phyloP scores from a whole-genome alignment of 2,888 invertebrate genomes.

The Phoronis australis region DNA sequence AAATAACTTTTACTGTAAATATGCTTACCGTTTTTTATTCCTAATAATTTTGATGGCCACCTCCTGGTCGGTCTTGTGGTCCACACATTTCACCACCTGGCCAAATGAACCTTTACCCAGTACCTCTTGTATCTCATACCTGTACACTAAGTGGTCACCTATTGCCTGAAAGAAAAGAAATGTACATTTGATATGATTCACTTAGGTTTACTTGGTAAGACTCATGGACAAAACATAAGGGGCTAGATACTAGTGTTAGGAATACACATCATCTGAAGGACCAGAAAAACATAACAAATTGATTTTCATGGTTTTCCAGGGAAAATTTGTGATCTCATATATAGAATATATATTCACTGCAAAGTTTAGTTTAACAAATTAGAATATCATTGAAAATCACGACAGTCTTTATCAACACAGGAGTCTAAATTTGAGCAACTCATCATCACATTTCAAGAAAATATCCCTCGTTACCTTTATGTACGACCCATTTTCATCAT shows the following conservation, averaged over 20 bases:
- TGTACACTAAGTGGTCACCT: conserved; percentile 90
- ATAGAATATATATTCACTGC: no score
- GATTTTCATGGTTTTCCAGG: no score
- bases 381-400: no score
- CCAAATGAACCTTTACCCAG: conserved; percentile 96
- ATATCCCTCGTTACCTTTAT: conserved; percentile 89
- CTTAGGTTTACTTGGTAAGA: not conserved
- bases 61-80: conserved; percentile 86
- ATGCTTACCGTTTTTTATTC: conserved; percentile 57
- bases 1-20: no score
- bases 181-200: not conserved
- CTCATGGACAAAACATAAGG: not conserved
- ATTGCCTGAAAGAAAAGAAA: conserved; percentile 64
- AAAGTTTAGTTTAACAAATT: no score
- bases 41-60: conserved; percentile 92
- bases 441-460: no score
- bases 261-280: no score
- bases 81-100: conserved; percentile 86
- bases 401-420: no score
- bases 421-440: no score
- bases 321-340: no score
- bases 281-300: no score
- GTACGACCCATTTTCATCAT: conserved; percentile 64
- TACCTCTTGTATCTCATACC: conserved; percentile 90
- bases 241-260: not conserved